Conservation (phyloP, 2,797 vertebrate genomes). For the Protonibea diacanthus region DNA sequence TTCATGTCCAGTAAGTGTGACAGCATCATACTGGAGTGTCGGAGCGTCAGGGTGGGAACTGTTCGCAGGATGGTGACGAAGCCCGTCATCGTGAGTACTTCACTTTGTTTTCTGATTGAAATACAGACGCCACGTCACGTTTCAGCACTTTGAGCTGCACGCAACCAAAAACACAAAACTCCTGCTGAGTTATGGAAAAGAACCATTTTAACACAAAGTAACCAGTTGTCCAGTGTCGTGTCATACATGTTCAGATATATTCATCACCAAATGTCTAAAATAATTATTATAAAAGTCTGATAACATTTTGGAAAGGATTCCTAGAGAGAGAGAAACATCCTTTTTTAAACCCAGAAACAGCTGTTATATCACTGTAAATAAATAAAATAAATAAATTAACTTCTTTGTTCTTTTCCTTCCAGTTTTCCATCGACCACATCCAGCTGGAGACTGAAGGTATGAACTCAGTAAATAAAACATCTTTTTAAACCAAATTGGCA, state of each 20-base stretch:
- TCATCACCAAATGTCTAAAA: no score
- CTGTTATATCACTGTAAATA: no score
- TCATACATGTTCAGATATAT: neutral
- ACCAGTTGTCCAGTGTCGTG: neutral
- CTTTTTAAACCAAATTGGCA: no score
- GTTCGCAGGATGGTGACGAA: conserved; percentile 91
- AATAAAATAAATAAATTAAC: neutral
- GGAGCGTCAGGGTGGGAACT: conserved; percentile 94
- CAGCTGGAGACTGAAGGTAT: conserved; percentile 93
- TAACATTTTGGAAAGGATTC: no score
- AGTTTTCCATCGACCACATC: conserved; percentile 94
- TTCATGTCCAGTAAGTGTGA: conserved; percentile 61
- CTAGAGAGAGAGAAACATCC: no score
- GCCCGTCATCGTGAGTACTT: conserved; percentile 92
- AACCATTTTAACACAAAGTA: neutral
- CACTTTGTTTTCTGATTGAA: neutral
- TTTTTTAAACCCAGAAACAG: no score
- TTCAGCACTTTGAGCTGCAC: neutral
- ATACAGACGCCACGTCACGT: rapidly evolving
- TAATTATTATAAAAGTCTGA: no score
- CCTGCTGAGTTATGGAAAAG: no score
- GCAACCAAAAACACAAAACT: no score
- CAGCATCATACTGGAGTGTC: conserved; percentile 94
- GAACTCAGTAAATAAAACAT: neutral
- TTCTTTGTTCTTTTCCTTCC: conserved; percentile 27